Conservation (phyloP, 2,113 vertebrate species). For the Engystomops pustulosus region DNA sequence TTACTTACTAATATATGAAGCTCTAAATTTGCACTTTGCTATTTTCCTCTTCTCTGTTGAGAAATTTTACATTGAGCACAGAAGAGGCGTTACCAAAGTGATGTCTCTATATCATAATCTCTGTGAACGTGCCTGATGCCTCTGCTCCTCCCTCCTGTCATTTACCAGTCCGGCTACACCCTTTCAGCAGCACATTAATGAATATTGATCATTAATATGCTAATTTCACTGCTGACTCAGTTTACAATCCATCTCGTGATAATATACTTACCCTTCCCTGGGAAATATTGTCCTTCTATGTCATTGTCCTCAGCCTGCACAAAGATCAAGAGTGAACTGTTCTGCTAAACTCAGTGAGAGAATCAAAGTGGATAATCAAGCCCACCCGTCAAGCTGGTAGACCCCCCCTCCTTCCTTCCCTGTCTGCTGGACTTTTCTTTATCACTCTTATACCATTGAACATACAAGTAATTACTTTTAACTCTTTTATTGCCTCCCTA, state of each 20-base stretch:
- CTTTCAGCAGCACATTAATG: neutral
- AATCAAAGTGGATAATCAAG: neutral
- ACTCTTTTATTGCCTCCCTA: neutral
- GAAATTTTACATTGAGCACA: neutral
- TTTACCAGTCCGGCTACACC: neutral
- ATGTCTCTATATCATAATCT: neutral
- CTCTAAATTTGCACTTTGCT: neutral
- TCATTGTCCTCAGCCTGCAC: neutral
- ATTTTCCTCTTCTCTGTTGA: neutral
- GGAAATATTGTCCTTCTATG: neutral
- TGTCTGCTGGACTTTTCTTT: conserved; percentile 20
- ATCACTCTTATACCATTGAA: neutral
- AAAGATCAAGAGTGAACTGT: conserved; percentile 4
- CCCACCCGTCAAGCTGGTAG: neutral
- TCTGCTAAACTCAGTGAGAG: neutral
- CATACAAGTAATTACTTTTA: neutral
- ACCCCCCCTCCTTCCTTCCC: neutral
- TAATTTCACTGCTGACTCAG: neutral
- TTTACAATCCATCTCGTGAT: neutral
- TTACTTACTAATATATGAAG: neutral
- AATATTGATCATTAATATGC: conserved; percentile 19
- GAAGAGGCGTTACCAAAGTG: neutral
- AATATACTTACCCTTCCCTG: neutral
- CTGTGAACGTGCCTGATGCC: neutral
- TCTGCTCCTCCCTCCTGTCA: conserved; percentile 14